phyloP scores from a whole-genome alignment of 2,888 invertebrate species.

The Callimorpha dominula region DNA sequence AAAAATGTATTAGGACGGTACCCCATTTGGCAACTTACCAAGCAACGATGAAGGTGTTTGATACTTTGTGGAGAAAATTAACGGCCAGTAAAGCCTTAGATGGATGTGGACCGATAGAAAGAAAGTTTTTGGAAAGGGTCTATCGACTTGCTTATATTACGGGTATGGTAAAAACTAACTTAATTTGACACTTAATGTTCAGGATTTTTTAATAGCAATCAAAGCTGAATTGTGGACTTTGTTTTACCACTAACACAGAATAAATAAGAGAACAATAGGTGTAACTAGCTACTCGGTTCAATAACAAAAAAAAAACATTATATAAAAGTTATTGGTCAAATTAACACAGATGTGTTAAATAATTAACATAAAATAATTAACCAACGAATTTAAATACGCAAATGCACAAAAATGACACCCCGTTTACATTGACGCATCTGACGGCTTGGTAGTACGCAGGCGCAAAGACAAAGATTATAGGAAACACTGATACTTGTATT shows the following conservation, averaged over 20 bases:
- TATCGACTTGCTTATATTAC: conserved; percentile 70
- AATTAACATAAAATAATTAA: too few relatives aligned
- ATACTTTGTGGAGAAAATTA: conserved; percentile 61
- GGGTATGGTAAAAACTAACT: conserved; percentile 56
- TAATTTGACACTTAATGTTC: background rate
- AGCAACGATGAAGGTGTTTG: conserved; percentile 56
- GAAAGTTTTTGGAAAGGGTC: conserved; percentile 69
- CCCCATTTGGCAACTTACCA: conserved; percentile 18
- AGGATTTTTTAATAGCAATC: background rate
- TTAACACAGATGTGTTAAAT: too few relatives aligned
- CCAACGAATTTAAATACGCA: too few relatives aligned
- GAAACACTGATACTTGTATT: too few relatives aligned
- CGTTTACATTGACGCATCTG: too few relatives aligned
- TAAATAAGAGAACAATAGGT: background rate
- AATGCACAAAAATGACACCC: too few relatives aligned
- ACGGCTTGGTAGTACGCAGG: too few relatives aligned
- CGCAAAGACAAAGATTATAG: too few relatives aligned
- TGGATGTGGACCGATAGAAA: conserved; percentile 65
- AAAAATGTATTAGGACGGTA: background rate
- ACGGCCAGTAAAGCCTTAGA: conserved; percentile 68
- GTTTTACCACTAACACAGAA: background rate
- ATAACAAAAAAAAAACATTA: too few relatives aligned
- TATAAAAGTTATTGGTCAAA: too few relatives aligned
- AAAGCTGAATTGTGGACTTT: background rate
- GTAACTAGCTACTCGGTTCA: background rate